These are phyloP conservation scores for Chrysogorgia sp. DNA, from an alignment of 92 coral and sea anemone genomes.

Conservation along the genomic window DNA sequence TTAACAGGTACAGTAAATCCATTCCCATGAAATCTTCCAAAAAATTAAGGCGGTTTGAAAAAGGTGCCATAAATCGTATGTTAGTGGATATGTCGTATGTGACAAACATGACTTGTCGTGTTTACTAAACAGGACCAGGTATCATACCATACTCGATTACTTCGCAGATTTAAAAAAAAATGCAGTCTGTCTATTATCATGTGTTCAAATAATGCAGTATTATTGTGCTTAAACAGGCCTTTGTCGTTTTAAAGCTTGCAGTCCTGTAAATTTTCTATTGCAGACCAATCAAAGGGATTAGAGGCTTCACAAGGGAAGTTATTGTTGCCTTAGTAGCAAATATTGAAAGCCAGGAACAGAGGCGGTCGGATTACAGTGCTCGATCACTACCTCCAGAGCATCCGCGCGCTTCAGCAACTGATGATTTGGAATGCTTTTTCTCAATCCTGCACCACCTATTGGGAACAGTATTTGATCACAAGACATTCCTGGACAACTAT, in stretches of 20 bases:
- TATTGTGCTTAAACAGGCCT: too few relatives aligned
- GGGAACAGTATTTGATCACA: constrained; percentile 41
- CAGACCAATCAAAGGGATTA: constrained; percentile 29
- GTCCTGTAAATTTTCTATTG: not conserved
- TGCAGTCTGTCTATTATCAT: not conserved
- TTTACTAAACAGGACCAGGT: too few relatives aligned
- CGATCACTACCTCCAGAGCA: constrained; percentile 22
- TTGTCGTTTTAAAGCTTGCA: too few relatives aligned
- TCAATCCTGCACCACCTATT: constrained; percentile 22
- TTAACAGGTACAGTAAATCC: constrained; percentile 13
- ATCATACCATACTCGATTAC: too few relatives aligned
- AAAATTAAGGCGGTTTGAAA: too few relatives aligned
- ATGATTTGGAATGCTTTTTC: constrained; percentile 42
- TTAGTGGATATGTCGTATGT: too few relatives aligned
- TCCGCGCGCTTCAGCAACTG: constrained; percentile 32
- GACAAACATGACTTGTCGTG: too few relatives aligned
- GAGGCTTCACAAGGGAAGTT: constrained; percentile 31
- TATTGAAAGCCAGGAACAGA: constrained; percentile 39
- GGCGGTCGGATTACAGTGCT: constrained; percentile 7
- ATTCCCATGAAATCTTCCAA: too few relatives aligned
- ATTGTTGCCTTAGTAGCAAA: constrained; percentile 39
- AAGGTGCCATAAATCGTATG: too few relatives aligned
- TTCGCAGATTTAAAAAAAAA: too few relatives aligned
- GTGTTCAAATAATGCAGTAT: too few relatives aligned
- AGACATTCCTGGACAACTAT: constrained; percentile 25